Percentiles rank a stretch among this genome's conserved stretches.
phyloP scores from a whole-genome alignment of 1,140 invertebrate species.

The Monochamus saltuarius region DNA sequence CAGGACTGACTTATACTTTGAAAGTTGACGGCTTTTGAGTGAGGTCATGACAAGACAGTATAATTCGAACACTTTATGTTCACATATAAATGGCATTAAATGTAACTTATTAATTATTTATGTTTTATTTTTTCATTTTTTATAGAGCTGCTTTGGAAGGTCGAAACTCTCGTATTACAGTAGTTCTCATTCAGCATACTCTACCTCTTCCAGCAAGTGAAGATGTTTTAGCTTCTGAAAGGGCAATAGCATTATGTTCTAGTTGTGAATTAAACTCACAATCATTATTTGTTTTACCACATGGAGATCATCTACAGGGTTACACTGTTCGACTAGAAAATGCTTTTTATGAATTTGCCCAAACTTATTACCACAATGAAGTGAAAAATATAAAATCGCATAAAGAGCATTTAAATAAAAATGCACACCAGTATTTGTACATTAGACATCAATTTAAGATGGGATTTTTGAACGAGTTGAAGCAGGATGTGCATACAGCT shows the following conservation, averaged over 20 bases:
- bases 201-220: constrained; percentile 75
- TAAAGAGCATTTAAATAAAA: constrained; percentile 89
- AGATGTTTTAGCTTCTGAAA: constrained; percentile 83
- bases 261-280: constrained; percentile 91
- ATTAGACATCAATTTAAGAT: constrained; percentile 97
- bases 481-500: constrained; percentile 84
- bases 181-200: constrained; percentile 86
- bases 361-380: constrained; percentile 89
- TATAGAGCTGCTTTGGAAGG: constrained; percentile 64
- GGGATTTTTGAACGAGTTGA: constrained; percentile 93
- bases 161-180: constrained; percentile 81
- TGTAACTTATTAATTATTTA: too few relatives aligned
- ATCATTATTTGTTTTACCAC: constrained; percentile 85
- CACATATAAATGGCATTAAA: background rate
- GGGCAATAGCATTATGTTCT: constrained; percentile 83
- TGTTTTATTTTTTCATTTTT: constrained; percentile 10
- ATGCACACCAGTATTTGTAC: constrained; percentile 86
- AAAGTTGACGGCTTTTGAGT: too few relatives aligned
- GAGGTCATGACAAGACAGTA: too few relatives aligned
- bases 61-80: too few relatives aligned
- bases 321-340: constrained; percentile 78
- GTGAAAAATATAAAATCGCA: constrained; percentile 85
- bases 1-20: too few relatives aligned
- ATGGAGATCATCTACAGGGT: constrained; percentile 84
- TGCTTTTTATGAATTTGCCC: constrained; percentile 89